These are phyloP conservation scores for Myiopsitta monachus DNA, from an alignment of 2,113 vertebrate genomes.

Conservation along the genomic window DNA sequence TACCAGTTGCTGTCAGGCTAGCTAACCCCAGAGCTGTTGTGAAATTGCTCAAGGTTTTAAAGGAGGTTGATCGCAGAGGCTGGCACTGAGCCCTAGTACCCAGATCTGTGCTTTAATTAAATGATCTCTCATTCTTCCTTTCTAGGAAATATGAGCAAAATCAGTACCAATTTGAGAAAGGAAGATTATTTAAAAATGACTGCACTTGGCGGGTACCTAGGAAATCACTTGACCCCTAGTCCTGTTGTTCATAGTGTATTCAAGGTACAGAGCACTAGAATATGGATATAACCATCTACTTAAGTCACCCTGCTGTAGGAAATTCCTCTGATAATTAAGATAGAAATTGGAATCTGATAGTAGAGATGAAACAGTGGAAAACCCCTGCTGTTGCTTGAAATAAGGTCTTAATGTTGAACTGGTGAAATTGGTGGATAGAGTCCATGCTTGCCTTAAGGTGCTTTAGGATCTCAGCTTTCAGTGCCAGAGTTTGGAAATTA, in stretches of 20 bases:
- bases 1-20: background rate
- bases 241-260: background rate
- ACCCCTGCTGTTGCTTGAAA: background rate
- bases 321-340: background rate
- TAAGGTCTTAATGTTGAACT: background rate
- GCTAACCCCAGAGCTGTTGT: background rate
- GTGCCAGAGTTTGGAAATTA: background rate
- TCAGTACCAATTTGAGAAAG: background rate
- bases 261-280: background rate
- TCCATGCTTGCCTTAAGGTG: background rate
- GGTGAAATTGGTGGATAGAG: background rate
- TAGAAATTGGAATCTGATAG: background rate
- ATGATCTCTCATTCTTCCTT: background rate
- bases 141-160: constrained; percentile 4
- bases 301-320: background rate
- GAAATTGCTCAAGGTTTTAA: background rate
- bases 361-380: background rate
- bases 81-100: background rate
- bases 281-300: background rate
- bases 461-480: background rate
- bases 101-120: constrained; percentile 2
- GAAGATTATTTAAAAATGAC: background rate
- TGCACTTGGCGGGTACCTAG: background rate
- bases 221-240: background rate
- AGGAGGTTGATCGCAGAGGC: background rate